Conservation (phyloP, 1,140 invertebrate species). For the Aradophagus sp. region DNA sequence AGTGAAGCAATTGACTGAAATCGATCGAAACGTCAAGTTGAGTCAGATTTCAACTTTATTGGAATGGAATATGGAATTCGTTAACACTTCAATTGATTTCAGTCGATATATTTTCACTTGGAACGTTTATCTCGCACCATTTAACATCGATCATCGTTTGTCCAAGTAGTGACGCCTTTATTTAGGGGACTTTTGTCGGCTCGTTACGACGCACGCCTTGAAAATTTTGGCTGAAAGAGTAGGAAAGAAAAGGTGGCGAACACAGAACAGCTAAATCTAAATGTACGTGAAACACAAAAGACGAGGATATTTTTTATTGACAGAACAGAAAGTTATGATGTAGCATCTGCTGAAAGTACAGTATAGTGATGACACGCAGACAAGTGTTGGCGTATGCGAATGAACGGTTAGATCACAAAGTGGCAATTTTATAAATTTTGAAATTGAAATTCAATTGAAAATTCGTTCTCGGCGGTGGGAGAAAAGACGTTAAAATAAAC, state of each 20-base stretch:
- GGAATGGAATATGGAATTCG: too few species aligned
- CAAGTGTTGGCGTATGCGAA: constrained; percentile 2
- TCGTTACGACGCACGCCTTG: constrained; percentile 69
- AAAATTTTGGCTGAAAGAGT: constrained; percentile 45
- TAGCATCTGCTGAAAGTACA: constrained; percentile 15
- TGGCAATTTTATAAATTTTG: too few species aligned
- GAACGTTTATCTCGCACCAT: constrained; percentile 26
- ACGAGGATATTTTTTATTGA: constrained; percentile 30
- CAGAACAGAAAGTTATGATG: constrained; percentile 41
- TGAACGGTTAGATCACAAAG: constrained; percentile 6
- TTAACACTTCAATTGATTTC: too few species aligned
- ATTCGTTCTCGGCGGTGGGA: too few species aligned
- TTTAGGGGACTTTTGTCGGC: constrained; percentile 63
- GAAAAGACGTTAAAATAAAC: too few species aligned
- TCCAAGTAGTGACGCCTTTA: constrained; percentile 58
- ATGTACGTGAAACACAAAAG: constrained; percentile 17
- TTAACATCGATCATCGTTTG: constrained; percentile 15
- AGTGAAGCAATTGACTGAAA: too few species aligned
- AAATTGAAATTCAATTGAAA: too few species aligned
- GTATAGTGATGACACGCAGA: constrained; percentile 19
- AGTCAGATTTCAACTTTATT: too few species aligned
- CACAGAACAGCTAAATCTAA: constrained; percentile 31
- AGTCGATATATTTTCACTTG: too few species aligned
- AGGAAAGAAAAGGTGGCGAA: constrained; percentile 38
- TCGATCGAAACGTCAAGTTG: too few species aligned